Conservation (phyloP, 2,797 vertebrate genomes). For the Meda fulgida region DNA sequence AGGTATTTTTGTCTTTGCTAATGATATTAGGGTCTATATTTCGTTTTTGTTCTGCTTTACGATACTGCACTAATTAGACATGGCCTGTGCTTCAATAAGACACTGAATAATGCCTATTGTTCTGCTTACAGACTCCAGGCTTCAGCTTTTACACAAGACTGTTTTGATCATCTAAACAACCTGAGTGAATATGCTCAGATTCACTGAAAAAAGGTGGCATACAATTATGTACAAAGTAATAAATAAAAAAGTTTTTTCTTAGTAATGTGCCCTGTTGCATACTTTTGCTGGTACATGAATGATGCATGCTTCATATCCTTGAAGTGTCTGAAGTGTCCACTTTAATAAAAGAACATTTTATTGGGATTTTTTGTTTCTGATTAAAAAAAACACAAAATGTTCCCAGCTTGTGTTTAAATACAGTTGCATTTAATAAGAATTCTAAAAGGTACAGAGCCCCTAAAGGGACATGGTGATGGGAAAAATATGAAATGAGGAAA, state of each 20-base stretch:
- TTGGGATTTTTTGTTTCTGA: background rate
- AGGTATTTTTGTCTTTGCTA: slow-evolving; percentile 1
- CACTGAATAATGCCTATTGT: slow-evolving; percentile 31
- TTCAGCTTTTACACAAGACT: slow-evolving; percentile 6
- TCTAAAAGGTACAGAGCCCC: background rate
- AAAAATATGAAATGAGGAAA: too few relatives aligned
- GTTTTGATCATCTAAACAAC: slow-evolving; percentile 23
- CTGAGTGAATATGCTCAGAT: background rate
- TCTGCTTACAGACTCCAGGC: slow-evolving; percentile 9
- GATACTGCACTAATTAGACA: slow-evolving; percentile 33
- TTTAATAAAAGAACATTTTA: slow-evolving; percentile 23
- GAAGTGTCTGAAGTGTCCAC: background rate
- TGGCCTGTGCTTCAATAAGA: background rate
- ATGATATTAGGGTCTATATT: slow-evolving; percentile 11
- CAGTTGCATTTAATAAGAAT: background rate
- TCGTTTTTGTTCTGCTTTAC: slow-evolving; percentile 32
- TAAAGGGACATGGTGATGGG: background rate
- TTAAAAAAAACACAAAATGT: background rate
- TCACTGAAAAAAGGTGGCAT: too few relatives aligned
- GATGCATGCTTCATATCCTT: background rate
- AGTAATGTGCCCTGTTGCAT: background rate
- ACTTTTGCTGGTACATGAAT: background rate
- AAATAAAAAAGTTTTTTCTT: background rate
- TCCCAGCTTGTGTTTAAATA: background rate
- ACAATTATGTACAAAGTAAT: background rate